Evolutionary conservation across 1,140 invertebrate genomes (phyloP).

Genomic region (Myzus persicae): DNA sequence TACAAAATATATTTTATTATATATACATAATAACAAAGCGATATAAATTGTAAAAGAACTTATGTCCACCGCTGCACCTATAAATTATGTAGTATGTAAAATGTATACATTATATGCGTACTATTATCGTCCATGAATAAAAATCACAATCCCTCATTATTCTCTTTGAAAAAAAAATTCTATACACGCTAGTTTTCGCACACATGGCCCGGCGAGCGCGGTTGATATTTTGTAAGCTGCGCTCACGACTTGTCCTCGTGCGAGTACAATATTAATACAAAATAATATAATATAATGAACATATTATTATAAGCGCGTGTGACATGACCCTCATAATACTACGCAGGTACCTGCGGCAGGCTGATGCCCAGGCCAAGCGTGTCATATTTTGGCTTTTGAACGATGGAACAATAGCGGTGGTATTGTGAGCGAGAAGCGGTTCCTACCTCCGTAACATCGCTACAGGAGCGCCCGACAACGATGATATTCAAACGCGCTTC

Average conservation of each 20-base stretch:
- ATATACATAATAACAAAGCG: too few species aligned
- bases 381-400: neutral
- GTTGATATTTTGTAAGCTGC: neutral
- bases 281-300: neutral
- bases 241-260: neutral
- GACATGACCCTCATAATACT: neutral
- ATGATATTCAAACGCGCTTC: neutral
- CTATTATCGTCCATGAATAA: neutral
- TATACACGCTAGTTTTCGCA: neutral
- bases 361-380: neutral
- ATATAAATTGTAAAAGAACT: neutral
- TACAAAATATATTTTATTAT: too few species aligned
- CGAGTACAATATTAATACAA: neutral
- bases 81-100: too few species aligned
- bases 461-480: neutral
- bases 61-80: neutral
- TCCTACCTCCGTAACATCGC: neutral
- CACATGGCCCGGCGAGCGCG: neutral
- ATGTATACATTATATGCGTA: too few species aligned
- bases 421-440: neutral
- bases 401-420: neutral
- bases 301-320: neutral
- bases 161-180: neutral
- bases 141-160: neutral
- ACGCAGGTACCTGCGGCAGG: neutral